Base-by-base conservation (phyloP, 2,888 invertebrate species). In the Apamea epomidion region DNA sequence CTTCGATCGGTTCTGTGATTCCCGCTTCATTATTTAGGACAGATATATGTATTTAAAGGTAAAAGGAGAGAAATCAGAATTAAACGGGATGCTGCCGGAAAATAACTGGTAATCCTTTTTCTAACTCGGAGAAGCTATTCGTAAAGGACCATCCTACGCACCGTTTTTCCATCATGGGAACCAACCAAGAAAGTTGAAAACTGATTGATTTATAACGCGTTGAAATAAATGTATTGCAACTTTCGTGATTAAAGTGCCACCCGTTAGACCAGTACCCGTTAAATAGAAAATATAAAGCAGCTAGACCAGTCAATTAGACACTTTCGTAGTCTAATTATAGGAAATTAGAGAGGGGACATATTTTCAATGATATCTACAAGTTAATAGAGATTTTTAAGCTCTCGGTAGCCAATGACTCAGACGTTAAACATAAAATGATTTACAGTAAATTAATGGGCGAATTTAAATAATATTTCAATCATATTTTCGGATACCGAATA, bases 301-400 rank as follows among this genome's bases (percentile, higher is more conserved):
- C 87, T 64, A 25, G 82, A 88, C 91, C 58, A 86, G 91, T 92
- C 90, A 91, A 92, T 93, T 92, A 92, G 88, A 91, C 90, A 91
- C 93, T 93, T 92, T 94, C 93, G 86, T 92, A 89, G 88, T 92
- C 84, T 91, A 90, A 91, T 91, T 88, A 90, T 88, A 77, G 86
- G 81, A 79, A 82, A 83, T 87, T 82, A 85, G 77, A 81, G 85
- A 82, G 77, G 77, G 74, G 86, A 79, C 81, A 72, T 76, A 77
- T 75, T 86, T 86, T 85, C 81, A 88, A 86, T 88, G 88, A 87
- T 81, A 81, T 75, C 32, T 77, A 90, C 85, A 83, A 84, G 81
- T 85, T 90, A 87, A 92, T 92, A 74, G 16, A 12, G 45, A 74
- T 14, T 4, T 8, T 29, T 16, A 32, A 18, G 25, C 51, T 14